These are phyloP conservation scores for Bruchidius siliquastri DNA, from an alignment of 2,888 invertebrate species.

Conservation along the genomic window DNA sequence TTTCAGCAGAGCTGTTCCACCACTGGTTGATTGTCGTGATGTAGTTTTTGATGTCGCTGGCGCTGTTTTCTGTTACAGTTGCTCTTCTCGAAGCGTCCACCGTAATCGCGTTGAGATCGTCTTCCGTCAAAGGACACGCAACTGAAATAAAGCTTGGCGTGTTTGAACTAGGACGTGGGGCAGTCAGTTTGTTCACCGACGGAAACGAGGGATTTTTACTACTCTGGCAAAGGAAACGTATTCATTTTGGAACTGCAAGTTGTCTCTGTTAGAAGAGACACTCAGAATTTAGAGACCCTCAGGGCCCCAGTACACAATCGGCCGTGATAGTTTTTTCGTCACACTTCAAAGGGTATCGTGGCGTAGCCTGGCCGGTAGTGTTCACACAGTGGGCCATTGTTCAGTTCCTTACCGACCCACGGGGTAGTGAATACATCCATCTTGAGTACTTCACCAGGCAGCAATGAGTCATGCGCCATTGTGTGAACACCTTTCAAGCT, in stretches of 20 bases:
- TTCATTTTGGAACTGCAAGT: background rate
- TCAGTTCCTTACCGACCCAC: no score
- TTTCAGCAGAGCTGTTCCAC: no score
- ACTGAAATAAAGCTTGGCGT: background rate
- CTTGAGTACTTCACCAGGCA: no score
- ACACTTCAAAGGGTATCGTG: no score
- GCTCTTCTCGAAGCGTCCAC: background rate
- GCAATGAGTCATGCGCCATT: no score
- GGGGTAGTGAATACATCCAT: no score
- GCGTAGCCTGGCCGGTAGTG: no score
- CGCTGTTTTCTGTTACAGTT: background rate
- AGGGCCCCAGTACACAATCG: no score
- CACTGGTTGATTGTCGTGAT: background rate
- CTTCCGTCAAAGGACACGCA: background rate
- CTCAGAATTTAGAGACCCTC: background rate
- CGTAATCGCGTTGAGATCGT: background rate
- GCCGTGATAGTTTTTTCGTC: no score
- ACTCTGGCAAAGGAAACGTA: background rate
- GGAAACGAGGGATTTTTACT: background rate
- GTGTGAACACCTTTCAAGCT: no score
- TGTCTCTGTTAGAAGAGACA: background rate
- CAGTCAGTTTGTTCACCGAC: background rate
- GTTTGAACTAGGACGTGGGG: background rate
- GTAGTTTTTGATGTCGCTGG: background rate
- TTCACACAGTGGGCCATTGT: no score